A percentile compares a stretch with the other conserved stretches of the same genome.
These are phyloP conservation scores for Latheticus oryzae DNA, from an alignment of 2,888 invertebrate species.

Conservation along the genomic window DNA sequence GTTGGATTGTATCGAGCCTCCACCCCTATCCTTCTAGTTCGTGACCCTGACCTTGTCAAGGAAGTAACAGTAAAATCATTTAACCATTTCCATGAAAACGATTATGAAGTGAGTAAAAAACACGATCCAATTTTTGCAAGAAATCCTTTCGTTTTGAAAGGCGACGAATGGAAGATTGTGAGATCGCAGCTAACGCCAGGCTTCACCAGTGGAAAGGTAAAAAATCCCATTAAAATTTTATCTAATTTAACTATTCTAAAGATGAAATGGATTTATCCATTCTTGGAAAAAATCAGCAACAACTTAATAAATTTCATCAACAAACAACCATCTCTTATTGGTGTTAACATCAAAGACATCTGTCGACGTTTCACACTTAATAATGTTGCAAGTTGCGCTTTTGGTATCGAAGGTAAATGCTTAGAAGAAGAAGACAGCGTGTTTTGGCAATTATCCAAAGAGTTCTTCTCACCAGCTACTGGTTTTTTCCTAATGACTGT, in stretches of 20 bases:
- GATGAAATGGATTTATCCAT: slow-evolving; percentile 63
- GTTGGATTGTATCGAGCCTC: slow-evolving; percentile 60
- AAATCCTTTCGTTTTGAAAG: slow-evolving; percentile 66
- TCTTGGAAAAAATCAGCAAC: slow-evolving; percentile 64
- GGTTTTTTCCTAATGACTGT: slow-evolving; percentile 24
- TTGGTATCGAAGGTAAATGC: slow-evolving; percentile 64
- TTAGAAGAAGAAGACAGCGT: slow-evolving; percentile 56
- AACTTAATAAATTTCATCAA: slow-evolving; percentile 64
- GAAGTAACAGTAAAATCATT: slow-evolving; percentile 61
- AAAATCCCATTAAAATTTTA: too few species aligned
- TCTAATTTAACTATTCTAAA: background rate
- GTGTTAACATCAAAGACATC: slow-evolving; percentile 62
- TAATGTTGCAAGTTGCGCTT: slow-evolving; percentile 65
- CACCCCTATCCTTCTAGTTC: slow-evolving; percentile 56
- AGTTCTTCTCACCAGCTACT: slow-evolving; percentile 42
- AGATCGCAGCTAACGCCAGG: slow-evolving; percentile 67
- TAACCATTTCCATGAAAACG: slow-evolving; percentile 61
- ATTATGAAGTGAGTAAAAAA: slow-evolving; percentile 60
- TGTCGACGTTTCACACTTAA: slow-evolving; percentile 58
- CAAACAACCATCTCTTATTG: slow-evolving; percentile 42
- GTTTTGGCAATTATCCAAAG: slow-evolving; percentile 50
- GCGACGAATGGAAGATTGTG: slow-evolving; percentile 67
- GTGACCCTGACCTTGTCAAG: slow-evolving; percentile 60
- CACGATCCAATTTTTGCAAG: slow-evolving; percentile 66
- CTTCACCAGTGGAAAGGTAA: slow-evolving; percentile 65